Conservation (phyloP, 2,888 invertebrate species). For the Microctonus brassicae region DNA sequence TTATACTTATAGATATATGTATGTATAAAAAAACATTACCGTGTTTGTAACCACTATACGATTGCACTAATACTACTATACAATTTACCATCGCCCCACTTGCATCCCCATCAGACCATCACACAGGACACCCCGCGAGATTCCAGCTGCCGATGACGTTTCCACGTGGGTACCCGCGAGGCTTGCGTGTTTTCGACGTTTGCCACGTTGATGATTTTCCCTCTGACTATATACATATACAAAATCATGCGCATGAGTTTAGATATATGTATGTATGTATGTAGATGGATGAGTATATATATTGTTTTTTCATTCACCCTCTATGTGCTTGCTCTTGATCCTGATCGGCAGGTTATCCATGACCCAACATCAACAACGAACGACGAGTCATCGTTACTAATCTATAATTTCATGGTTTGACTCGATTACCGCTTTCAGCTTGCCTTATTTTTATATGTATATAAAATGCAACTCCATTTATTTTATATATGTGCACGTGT, state of each 20-base stretch:
- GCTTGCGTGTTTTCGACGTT: conserved; percentile 69
- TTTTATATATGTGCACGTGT: background rate
- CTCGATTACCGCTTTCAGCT: conserved; percentile 21
- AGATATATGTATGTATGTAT: background rate
- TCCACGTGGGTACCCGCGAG: conserved; percentile 67
- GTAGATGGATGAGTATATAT: background rate
- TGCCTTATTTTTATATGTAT: background rate
- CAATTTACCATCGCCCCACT: conserved; percentile 34
- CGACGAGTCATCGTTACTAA: conserved; percentile 23
- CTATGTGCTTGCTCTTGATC: background rate
- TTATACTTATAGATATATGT: too few species aligned
- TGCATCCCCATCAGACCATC: conserved; percentile 41
- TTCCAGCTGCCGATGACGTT: conserved; percentile 68
- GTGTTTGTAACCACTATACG: conserved; percentile 22
- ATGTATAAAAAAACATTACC: background rate
- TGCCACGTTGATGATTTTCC: conserved; percentile 59
- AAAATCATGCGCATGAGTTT: conserved; percentile 29
- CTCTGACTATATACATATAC: conserved; percentile 30
- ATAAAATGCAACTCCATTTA: background rate
- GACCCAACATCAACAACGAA: background rate
- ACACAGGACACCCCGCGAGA: conserved; percentile 51
- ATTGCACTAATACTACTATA: conserved; percentile 3
- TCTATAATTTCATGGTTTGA: conserved; percentile 30
- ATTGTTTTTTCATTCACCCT: background rate
- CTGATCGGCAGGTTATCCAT: conserved; percentile 5